A percentile compares a stretch with the other conserved stretches of the same genome.
Conservation (phyloP, 2,888 invertebrate species). For the Cantharis rufa region DNA sequence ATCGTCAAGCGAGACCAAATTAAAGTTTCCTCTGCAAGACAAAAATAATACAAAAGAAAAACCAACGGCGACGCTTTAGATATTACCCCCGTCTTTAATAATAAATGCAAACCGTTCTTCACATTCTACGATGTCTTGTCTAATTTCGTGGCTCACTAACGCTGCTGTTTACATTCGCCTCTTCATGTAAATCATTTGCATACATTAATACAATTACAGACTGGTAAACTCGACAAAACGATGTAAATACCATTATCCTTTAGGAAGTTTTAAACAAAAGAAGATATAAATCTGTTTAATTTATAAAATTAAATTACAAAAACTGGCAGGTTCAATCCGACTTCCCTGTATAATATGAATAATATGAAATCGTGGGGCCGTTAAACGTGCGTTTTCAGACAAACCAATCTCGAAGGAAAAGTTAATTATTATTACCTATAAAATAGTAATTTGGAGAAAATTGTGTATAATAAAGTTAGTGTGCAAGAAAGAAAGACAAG, state of each 20-base stretch:
- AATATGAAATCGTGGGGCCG: neutral
- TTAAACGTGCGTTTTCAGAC: neutral
- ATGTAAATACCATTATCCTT: neutral
- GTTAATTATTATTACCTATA: neutral
- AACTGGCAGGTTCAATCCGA: neutral
- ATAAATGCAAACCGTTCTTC: constrained; percentile 17
- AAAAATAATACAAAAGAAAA: neutral
- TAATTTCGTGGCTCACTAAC: constrained; percentile 53
- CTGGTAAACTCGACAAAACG: constrained; percentile 18
- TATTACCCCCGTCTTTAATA: constrained; percentile 8
- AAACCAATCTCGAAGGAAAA: neutral
- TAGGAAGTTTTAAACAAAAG: constrained; percentile 14
- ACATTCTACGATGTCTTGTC: constrained; percentile 34
- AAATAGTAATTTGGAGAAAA: constrained; percentile 23
- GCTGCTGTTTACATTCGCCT: constrained; percentile 50
- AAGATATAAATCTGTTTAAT: neutral
- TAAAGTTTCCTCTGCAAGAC: neutral
- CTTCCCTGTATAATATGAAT: neutral
- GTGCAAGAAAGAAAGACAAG: constrained; percentile 36
- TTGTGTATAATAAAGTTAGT: constrained; percentile 39
- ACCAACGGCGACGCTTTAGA: neutral
- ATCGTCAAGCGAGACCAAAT: neutral
- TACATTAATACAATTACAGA: constrained; percentile 50
- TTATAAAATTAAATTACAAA: neutral
- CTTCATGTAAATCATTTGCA: constrained; percentile 51